Conservation (phyloP, 2,888 invertebrate genomes). For the Salticus scenicus region DNA sequence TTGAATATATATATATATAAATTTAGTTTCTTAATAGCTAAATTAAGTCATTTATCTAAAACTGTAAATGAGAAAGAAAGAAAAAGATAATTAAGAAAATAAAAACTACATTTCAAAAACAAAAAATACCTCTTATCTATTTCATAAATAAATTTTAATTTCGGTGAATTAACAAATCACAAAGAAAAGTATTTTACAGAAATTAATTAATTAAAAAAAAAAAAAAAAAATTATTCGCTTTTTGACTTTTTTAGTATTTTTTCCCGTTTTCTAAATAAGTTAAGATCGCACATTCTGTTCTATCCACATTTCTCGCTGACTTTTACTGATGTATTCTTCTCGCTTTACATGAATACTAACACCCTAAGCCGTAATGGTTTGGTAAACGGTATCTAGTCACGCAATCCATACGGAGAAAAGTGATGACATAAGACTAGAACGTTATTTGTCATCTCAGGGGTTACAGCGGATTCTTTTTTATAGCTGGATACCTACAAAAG, state of each 20-base stretch:
- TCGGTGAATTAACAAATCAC: too few species aligned
- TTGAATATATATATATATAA: too few species aligned
- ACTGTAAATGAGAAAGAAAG: too few species aligned
- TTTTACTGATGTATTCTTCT: conserved; percentile 51
- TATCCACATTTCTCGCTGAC: conserved; percentile 7
- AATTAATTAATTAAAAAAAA: too few species aligned
- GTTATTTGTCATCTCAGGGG: conserved; percentile 37
- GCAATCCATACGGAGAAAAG: conserved; percentile 40
- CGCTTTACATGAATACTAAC: conserved; percentile 54
- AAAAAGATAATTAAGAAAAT: too few species aligned
- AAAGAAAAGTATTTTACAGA: too few species aligned
- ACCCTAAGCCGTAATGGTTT: conserved; percentile 47
- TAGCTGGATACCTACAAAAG: neutral
- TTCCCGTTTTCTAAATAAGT: conserved; percentile 24
- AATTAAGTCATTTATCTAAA: too few species aligned
- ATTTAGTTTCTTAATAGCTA: too few species aligned
- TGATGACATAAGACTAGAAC: conserved; percentile 49
- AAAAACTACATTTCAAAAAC: too few species aligned
- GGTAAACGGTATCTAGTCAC: conserved; percentile 57
- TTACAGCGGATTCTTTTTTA: conserved; percentile 4
- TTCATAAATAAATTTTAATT: too few species aligned
- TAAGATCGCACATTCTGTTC: conserved; percentile 31
- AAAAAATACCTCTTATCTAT: too few species aligned
- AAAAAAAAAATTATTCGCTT: neutral
- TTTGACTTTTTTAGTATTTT: conserved; percentile 42